Base-by-base conservation (phyloP, 1,140 invertebrate genomes). In the Bicyclus anynana region DNA sequence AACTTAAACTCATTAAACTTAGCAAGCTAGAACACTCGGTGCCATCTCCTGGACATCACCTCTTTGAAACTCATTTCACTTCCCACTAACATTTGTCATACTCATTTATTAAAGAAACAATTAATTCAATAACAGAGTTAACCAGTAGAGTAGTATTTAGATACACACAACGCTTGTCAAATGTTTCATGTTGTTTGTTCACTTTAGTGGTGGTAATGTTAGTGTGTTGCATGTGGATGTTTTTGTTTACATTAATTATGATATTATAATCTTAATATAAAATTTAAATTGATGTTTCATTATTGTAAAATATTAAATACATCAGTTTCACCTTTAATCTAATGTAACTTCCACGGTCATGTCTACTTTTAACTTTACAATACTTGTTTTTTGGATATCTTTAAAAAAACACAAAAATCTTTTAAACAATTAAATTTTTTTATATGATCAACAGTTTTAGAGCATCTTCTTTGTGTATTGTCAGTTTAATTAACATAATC, bases 221-320 rank as follows among this genome's bases (percentile, higher is more conserved):
- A 72, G 79, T 78, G 67, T 76, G 71, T 65, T 84, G 80, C 81
- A 84, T 83, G 77, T 72, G 64, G 56, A 61, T 77, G 74, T 80
- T 50, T 67, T 53, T 51, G 29, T 69, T 56, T 59, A 44, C 64
- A 50, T 57, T 64, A 49, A 59, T 55, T 12, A 33, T n/a, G n/a
- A 10, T 65, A 47, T 53, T 62, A 49, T 59, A 53, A 50, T 59
- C 40, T 52, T n/a, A 62, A 55, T 35, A 16, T n/a, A 5, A 21
- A 29, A 53, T 57, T 52, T 18, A 52, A 59, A 65, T 57, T 53
- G 51, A 35, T 65, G 53, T 65, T 64, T 52, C 27, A 52, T 48
- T 44, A 58, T 42, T 33, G 26, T 53, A 58, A 38, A 33, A 50
- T 58, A 37, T 54, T 57, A 17, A 40, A 12, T 26, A 51, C 23